Percentiles rank a stretch among this genome's conserved stretches.
phyloP scores from a whole-genome alignment of 2,888 invertebrate species.

The Hipparchia sbordonii region DNA sequence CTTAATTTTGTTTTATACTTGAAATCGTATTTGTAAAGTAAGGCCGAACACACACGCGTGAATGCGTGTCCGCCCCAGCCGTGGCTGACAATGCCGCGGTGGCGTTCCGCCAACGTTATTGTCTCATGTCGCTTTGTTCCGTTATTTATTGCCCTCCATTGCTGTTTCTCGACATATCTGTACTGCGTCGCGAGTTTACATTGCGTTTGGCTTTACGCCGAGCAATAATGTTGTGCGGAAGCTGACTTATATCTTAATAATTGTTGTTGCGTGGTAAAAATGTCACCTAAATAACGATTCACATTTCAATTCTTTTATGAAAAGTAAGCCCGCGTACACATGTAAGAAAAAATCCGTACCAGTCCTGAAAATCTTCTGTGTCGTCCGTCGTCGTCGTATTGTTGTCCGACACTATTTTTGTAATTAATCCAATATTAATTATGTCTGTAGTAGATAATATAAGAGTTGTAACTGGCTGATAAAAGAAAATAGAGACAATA shows the following conservation, averaged over 20 bases:
- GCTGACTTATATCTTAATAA: constrained; percentile 24
- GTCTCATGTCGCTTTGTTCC: constrained; percentile 39
- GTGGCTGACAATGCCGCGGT: constrained; percentile 33
- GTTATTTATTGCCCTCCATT: constrained; percentile 36
- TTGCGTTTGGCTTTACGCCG: constrained; percentile 31
- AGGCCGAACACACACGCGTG: constrained; percentile 24
- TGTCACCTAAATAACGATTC: constrained; percentile 9
- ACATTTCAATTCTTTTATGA: background rate
- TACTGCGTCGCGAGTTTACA: constrained; percentile 28
- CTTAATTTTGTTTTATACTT: background rate
- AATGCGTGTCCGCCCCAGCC: constrained; percentile 29
- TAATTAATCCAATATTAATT: no score
- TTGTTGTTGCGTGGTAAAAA: constrained; percentile 8
- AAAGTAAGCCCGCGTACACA: background rate
- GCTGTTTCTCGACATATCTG: constrained; percentile 35
- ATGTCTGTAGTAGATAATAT: no score
- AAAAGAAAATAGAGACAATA: no score
- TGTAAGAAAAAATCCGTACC: background rate
- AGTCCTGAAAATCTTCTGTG: background rate
- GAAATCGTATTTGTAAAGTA: constrained; percentile 11
- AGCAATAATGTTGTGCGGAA: constrained; percentile 23
- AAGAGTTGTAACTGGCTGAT: no score
- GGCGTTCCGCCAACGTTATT: constrained; percentile 40
- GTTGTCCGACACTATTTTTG: no score
- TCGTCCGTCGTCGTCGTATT: no score